Base-by-base conservation (phyloP, 1,140 invertebrate species). In the Panulirus ornatus region DNA sequence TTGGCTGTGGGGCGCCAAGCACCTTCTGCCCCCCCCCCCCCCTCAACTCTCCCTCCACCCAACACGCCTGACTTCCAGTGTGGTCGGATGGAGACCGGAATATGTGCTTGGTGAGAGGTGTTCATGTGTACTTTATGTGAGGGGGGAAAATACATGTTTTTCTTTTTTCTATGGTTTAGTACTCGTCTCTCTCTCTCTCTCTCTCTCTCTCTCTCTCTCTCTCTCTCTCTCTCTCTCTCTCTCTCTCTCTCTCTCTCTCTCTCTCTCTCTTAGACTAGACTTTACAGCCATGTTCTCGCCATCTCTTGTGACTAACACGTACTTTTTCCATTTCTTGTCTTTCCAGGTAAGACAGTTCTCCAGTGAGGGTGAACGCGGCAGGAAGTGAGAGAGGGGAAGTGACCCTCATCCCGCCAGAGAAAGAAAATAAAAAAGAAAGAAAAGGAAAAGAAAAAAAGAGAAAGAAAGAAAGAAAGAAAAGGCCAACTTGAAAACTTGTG, bases 141-240 rank as follows among this genome's bases (percentile, higher is more conserved):
- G n/a, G n/a, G n/a, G n/a, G n/a, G n/a, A 58, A 11, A 58, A 58
- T 58, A 11, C 51, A 11, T 58, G 51, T 11, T 58, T 58, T 58
- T 22, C 51, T 58, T 22, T 11, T 22, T 36, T 11, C 70, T 3
- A 16, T 30, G 9, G 34, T 36, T 14, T 38, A 34, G 14, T 22
- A 9, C 70, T 38, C 70, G 2, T 30, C 22, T 34, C 76, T 78
- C 75, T n/a, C 73, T 76, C 71, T 47, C 30, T 30, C 0, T 36
- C 54, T 73, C 66, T 71, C 44, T 70, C 82, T 70, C 82, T 54
- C 42, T 47, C 84, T 54, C 70, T 34, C 66, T 85, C 84, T 85
- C 44, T 85, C 63, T 71, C 63, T 84, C 81, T 84, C 81, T 84
- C 81, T 84, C 81, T 84, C 81, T 84, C 81, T 84, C 81, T 84